Conservation (phyloP, 35 echinoderm and acorn worm genomes). For the Antedon bifida region DNA sequence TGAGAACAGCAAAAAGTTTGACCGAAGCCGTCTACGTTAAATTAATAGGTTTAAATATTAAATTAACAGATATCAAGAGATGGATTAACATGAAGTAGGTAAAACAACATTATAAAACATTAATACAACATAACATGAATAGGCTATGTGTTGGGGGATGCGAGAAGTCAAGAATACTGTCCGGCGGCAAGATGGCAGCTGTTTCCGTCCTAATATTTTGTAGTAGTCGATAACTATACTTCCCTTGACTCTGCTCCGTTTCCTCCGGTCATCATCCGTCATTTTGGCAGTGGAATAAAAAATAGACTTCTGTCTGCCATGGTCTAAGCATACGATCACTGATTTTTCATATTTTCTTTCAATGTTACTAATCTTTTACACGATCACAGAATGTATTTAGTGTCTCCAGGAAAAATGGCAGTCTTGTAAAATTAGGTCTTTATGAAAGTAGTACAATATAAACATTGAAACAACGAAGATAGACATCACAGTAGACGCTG, state of each 20-base stretch:
- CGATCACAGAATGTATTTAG: no score
- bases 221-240: background rate
- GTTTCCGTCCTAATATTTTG: background rate
- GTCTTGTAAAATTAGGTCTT: no score
- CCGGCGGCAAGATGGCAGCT: background rate
- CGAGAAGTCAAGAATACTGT: background rate
- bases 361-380: background rate
- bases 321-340: background rate
- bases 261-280: constrained; percentile 1
- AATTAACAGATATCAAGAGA: no score
- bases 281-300: background rate
- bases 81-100: no score
- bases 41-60: no score
- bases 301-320: background rate
- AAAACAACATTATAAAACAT: no score
- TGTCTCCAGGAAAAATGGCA: no score
- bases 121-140: background rate
- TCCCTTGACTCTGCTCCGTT: background rate
- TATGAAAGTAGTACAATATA: no score
- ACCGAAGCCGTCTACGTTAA: no score
- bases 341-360: background rate
- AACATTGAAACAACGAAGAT: no score
- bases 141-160: background rate
- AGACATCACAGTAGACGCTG: no score
- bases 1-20: no score